Base-by-base conservation (phyloP, 2,888 invertebrate species). In the Diaphora mendica region DNA sequence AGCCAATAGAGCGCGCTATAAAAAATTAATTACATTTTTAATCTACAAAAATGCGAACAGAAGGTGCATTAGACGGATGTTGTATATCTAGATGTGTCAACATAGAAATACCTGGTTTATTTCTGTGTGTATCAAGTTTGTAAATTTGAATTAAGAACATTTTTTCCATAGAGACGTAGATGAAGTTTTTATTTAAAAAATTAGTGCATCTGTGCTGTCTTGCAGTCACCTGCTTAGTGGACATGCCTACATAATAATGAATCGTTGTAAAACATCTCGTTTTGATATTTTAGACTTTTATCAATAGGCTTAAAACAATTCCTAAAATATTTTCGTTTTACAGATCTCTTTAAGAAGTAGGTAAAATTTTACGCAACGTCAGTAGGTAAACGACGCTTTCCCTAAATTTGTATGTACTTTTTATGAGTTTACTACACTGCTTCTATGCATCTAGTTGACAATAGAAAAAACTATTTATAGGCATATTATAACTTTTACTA, bases 11-110 rank as follows among this genome's bases (percentile, higher is more conserved):
- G 90, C 85, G 87, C 88, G 92, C 90, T 90, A 93, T 94, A 93
- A 95, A 95, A 95, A 95, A 94, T 92, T 94, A 94, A 95, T 94
- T 94, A 94, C 92, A 91, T 94, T 94, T 94, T 94, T 95, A 94
- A 95, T 94, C 94, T 92, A 89, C 90, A 88, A 91, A 92, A 93
- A 93, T 89, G 93, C 89, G 91, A 88, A 87, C 91, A 89, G 85
- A 88, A 90, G 87, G 88, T 88, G 85, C 85, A 88, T 86, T 84
- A 81, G 77, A 30, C 3, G 39, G 86, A 89, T 73, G 23, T 85
- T 84, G 35, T 68, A 30, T 5, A 17, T 30, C 85, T 90, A 73
- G 91, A 93, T 82, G 82, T 51, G 87, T 11, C 79, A 70, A n/a
- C n/a, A n/a, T n/a, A n/a, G n/a, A n/a, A n/a, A n/a, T n/a, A n/a